phyloP scores from a whole-genome alignment of 2,113 vertebrate genomes.

The Rutilus rutilus region DNA sequence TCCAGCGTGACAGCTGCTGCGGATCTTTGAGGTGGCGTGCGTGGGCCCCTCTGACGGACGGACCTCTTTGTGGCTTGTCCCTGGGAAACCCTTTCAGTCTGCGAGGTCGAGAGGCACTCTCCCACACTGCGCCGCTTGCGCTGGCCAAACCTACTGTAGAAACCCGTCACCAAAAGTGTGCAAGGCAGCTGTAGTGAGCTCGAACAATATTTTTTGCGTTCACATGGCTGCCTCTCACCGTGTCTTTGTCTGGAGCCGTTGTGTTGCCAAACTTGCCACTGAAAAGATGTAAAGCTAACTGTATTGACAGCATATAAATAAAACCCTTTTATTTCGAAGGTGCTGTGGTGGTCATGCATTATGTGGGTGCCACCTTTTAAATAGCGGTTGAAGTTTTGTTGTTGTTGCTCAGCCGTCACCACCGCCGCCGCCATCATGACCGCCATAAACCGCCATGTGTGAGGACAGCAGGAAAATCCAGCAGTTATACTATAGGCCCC shows the following conservation, averaged over 20 bases:
- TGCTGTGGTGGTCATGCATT: constrained; percentile 1
- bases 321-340: constrained; percentile 33
- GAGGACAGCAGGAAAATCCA: background rate
- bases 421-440: too few species aligned
- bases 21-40: constrained; percentile 47
- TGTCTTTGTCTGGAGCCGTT: constrained; percentile 50
- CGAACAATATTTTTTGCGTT: constrained; percentile 48
- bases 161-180: constrained; percentile 46
- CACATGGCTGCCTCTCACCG: constrained; percentile 48
- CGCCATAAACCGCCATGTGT: background rate
- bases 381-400: constrained; percentile 30
- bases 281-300: constrained; percentile 46
- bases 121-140: constrained; percentile 46
- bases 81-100: constrained; percentile 62
- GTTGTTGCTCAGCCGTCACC: constrained; percentile 30
- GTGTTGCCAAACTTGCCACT: constrained; percentile 9
- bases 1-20: constrained; percentile 58
- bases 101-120: constrained; percentile 52
- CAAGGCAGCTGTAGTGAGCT: constrained; percentile 42
- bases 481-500: too few species aligned
- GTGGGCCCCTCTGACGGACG: constrained; percentile 59
- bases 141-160: constrained; percentile 43
- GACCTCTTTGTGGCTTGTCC: constrained; percentile 55
- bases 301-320: constrained; percentile 33
- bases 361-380: constrained; percentile 43